These are phyloP conservation scores for Muscicapa adusta DNA, from an alignment of 2,113 vertebrate species.

Conservation along the genomic window DNA sequence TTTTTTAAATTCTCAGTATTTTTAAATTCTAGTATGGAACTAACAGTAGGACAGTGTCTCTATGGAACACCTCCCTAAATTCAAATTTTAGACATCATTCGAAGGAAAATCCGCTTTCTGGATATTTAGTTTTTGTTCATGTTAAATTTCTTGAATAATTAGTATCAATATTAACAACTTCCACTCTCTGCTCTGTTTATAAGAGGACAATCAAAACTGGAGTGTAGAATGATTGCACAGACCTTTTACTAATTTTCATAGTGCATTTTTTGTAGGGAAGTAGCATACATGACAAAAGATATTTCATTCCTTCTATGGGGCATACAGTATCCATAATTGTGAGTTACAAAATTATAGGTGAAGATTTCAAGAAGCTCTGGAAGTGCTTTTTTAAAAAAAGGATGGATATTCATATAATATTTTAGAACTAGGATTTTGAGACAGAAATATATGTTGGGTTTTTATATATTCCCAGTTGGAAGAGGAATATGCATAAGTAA, in stretches of 20 bases:
- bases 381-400: background rate
- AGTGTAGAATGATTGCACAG: background rate
- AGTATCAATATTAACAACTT: background rate
- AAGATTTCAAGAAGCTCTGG: background rate
- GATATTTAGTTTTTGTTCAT: background rate
- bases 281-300: background rate
- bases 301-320: fast-evolving
- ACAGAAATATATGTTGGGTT: background rate
- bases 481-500: background rate
- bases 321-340: background rate
- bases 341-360: background rate
- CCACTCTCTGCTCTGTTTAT: background rate
- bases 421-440: background rate
- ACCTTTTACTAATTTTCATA: background rate
- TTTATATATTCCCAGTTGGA: background rate
- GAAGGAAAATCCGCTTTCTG: background rate
- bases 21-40: too few species aligned
- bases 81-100: background rate
- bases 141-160: background rate
- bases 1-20: background rate
- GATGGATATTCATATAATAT: background rate
- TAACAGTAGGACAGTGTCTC: background rate
- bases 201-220: background rate
- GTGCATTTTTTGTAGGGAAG: background rate
- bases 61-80: background rate